Evolutionary conservation across 2,113 vertebrate genomes (phyloP).

Genomic region (Halichoeres trimaculatus): DNA sequence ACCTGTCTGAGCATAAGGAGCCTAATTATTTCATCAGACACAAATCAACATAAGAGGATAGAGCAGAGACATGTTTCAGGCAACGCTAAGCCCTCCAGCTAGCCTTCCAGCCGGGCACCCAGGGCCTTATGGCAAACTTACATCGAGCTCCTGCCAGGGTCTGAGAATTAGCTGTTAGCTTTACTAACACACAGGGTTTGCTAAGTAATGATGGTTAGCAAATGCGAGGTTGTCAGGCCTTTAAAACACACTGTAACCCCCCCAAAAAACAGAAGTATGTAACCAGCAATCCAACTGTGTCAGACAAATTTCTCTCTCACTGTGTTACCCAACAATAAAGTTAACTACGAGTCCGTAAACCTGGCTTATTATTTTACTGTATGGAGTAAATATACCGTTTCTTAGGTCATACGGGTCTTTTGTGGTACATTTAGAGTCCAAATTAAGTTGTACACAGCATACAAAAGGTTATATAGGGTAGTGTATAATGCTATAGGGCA

Average conservation of each 20-base stretch:
- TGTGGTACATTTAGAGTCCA: no score
- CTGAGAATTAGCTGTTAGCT: conserved; percentile 1
- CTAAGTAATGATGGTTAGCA: neutral
- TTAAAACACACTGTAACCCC: neutral
- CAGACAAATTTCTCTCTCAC: rapidly evolving
- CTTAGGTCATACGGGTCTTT: no score
- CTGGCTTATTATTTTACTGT: no score
- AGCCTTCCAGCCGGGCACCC: neutral
- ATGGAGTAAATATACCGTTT: no score
- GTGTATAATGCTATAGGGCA: no score
- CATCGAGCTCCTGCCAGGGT: neutral
- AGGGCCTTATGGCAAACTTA: neutral
- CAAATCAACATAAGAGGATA: conserved; percentile 38
- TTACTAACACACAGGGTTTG: neutral
- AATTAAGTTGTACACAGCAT: no score
- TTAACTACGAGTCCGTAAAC: no score
- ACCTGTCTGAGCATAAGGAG: neutral
- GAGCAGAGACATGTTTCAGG: neutral
- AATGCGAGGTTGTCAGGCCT: conserved; percentile 11
- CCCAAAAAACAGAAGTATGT: neutral
- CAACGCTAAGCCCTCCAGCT: neutral
- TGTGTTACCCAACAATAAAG: neutral
- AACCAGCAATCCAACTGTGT: rapidly evolving
- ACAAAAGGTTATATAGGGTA: no score
- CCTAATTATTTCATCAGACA: conserved; percentile 17